Base-by-base conservation (phyloP, 2,113 vertebrate genomes). In the Hucho hucho region DNA sequence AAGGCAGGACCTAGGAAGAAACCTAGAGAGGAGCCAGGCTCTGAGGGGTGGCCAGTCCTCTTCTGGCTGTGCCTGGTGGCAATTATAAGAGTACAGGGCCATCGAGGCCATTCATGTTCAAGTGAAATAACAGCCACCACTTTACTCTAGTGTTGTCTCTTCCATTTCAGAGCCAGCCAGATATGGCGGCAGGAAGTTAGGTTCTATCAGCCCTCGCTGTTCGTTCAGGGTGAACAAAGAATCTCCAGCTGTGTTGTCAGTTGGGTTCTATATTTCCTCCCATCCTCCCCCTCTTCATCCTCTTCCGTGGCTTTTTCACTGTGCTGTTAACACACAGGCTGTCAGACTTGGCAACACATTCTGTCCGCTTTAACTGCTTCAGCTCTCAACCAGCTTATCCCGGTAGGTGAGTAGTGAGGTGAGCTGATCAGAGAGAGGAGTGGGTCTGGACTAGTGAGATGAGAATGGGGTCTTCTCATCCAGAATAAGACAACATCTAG, bases 331-430 rank as follows among this genome's bases (percentile, higher is more conserved):
- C 64, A 80, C 29, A 61, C 22, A 22, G 47, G 63, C 66, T 25
- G 29, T 67, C 28, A 71, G 66, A 77, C 84, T 71, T 74, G 64
- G 69, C 81, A 87, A 88, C 86, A 86, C 81, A 90, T 87, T 85
- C 90, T 90, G 90, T 90, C 92, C 84, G 75, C 88, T 84, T 85
- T 86, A 89, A 89, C 66, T 72, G 75, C 84, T 86, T 88, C 89
- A 91, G 90, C 85, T 80, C 80, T 90, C 89, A 91, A 72, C 72
- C 80, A 14, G 25, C 3, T 64, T 25, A 61, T 59, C 58, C 81
- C 83, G 75, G 81, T 49, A 16, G 12, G 47, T 49, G 47, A 49
- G 47, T 4, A 3, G 14, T 16, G 47, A 49, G 47, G 47, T 49
- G 11, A 49, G 14, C 49, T 26, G 78, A 25, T 56, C 67, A 79